These are phyloP conservation scores for Epizoanthus ramosus DNA, from an alignment of 92 coral and sea anemone species.

Conservation along the genomic window DNA sequence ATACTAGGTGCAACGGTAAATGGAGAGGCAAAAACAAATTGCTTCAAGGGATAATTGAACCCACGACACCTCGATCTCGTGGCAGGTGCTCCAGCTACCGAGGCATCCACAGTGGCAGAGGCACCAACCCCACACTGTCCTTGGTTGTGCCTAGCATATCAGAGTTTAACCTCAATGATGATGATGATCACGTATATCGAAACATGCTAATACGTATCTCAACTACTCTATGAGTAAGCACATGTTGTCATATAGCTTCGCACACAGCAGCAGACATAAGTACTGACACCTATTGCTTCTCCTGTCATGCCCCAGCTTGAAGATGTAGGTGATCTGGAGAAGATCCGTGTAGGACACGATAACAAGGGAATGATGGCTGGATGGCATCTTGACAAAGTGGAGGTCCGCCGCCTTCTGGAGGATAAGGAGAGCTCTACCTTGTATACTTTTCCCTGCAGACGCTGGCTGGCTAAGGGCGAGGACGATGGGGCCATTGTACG, in stretches of 20 bases:
- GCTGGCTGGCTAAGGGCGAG: slow-evolving; percentile 97
- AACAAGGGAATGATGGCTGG: slow-evolving; percentile 91
- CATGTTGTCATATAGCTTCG: not conserved
- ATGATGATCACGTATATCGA: too few relatives aligned
- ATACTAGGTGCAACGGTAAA: too few relatives aligned
- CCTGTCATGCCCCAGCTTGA: slow-evolving; percentile 66
- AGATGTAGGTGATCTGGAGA: slow-evolving; percentile 93
- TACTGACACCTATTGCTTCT: not conserved
- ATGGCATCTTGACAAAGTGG: slow-evolving; percentile 91
- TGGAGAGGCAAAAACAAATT: too few relatives aligned
- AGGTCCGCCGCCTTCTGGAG: slow-evolving; percentile 82
- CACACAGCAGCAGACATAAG: not conserved
- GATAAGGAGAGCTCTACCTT: slow-evolving; percentile 90
- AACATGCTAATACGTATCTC: too few relatives aligned
- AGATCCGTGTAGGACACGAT: slow-evolving; percentile 94
- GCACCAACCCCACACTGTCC: too few relatives aligned
- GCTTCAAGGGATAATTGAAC: too few relatives aligned
- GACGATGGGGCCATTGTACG: slow-evolving; percentile 95
- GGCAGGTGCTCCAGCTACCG: not conserved
- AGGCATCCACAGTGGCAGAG: not conserved
- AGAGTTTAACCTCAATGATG: too few relatives aligned
- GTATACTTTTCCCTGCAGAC: slow-evolving; percentile 83
- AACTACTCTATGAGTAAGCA: too few relatives aligned
- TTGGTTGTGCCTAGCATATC: too few relatives aligned
- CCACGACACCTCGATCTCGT: too few relatives aligned